Conservation (phyloP, 2,888 invertebrate genomes). For the Leucozona laternaria region DNA sequence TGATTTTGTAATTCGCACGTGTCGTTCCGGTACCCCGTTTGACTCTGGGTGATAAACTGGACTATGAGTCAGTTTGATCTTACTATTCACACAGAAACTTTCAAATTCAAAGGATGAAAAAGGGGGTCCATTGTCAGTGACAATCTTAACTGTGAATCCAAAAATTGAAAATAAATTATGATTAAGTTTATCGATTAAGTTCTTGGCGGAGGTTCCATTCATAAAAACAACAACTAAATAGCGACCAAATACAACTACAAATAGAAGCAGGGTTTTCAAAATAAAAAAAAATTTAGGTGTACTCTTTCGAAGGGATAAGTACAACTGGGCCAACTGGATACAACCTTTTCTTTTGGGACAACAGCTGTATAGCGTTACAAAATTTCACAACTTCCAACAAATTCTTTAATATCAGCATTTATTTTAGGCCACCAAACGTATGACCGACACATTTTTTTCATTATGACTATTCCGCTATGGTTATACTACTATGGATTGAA, state of each 20-base stretch:
- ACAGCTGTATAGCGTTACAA: constrained; percentile 34
- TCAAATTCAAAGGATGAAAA: constrained; percentile 38
- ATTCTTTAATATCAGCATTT: constrained; percentile 77
- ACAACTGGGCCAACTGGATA: constrained; percentile 31
- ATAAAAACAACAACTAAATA: constrained; percentile 3
- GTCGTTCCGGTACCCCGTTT: constrained; percentile 38
- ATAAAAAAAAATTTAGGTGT: constrained; percentile 40
- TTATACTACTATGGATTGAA: constrained; percentile 74
- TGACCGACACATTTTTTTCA: constrained; percentile 77
- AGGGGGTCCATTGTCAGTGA: background rate
- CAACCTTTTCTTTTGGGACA: constrained; percentile 33
- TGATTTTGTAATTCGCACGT: constrained; percentile 24
- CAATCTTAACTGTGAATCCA: constrained; percentile 44
- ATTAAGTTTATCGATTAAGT: constrained; percentile 29
- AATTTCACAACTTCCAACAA: constrained; percentile 68
- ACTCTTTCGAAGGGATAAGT: constrained; percentile 39
- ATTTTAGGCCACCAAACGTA: constrained; percentile 78
- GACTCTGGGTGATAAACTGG: constrained; percentile 33
- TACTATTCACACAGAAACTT: constrained; percentile 24
- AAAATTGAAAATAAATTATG: constrained; percentile 38
- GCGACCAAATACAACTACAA: constrained; percentile 7
- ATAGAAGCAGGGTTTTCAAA: constrained; percentile 16
- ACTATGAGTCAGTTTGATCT: constrained; percentile 40
- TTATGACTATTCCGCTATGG: constrained; percentile 78
- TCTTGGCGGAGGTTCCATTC: constrained; percentile 24